Base-by-base conservation (phyloP, 2,888 invertebrate genomes). In the Polylopha cassiicola region DNA sequence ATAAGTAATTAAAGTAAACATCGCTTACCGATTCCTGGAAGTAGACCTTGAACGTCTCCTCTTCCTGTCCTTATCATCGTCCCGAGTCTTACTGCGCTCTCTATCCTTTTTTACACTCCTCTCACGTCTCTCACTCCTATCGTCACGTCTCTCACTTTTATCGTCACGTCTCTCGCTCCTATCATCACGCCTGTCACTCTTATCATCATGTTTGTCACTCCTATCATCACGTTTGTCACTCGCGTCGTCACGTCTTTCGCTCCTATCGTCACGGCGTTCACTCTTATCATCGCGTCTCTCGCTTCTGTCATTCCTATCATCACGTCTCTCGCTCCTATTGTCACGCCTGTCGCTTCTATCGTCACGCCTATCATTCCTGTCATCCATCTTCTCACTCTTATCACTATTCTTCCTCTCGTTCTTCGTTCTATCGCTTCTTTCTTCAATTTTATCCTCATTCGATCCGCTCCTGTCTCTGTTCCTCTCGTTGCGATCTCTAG, bases 11-110 rank as follows among this genome's bases (percentile, higher is more conserved):
- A 33, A 28, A 16, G 31, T 16, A 39, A 38, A 30, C 47, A 5
- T 5, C 8, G 28, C 49, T 39, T 6, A 59, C 65, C 66, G 60
- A 1, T 57, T 48, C 23, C 55, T 67, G 23, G 62, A 55, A 4
- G 56, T 50, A 0, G 80, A 73, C 17, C 66, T 67, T 9, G 71
- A 73, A 23, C 61, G 64, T 31, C 65, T 60, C 50, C 50, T 65
- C 34, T 51, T 58, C 33, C 36, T 45, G 18, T 51, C 51, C 66
- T 74, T 42, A 2, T 53, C 51, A 9, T 42, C 22, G 10, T 39
- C 44, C 22, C 29, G 18, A n/a, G 31, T 33, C 9, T 52, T 46
- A 14, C 55, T 29, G 33, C 58, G 56, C 34, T 65, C 60, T 10
- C 55, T 33, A 30, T 61, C 60, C 34, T 62, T 61, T 69, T 38